Base-by-base conservation (phyloP, 1,140 invertebrate species). In the Drosophila ercepeae region DNA sequence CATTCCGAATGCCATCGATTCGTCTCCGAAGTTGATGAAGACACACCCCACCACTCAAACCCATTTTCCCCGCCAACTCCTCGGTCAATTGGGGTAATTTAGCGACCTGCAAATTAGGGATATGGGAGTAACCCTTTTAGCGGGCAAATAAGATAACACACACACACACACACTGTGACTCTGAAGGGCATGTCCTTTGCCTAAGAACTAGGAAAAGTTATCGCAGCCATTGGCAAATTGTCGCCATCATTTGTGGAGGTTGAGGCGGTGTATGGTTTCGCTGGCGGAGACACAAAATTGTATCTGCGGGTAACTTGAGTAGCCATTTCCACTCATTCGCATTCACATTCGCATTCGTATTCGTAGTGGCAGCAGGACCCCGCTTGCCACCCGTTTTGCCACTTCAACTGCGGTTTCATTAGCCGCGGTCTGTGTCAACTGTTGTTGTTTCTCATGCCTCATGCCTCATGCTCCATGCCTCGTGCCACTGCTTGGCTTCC, bases 391-490 rank as follows among this genome's bases (percentile, higher is more conserved):
- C 59, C 45, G 48, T 67, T 42, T 63, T 53, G 29, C 34, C 59
- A 60, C 53, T 81, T 68, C 82, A 88, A 86, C 82, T 86, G 81
- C 73, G 81, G 81, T 86, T 86, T 86, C 81, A 86, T 86, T 88
- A 86, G 81, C 73, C 77, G 68, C 77, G 82, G 72, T 86, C 82
- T 84, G 45, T 57, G 70, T 75, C 71, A 74, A 74, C 58, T 74
- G 67, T 76, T 81, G 72, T 76, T 81, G 59, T 70, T 78, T 45
- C 58, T 18, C 39, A 42, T 42, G 39, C 16, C 39, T 32, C 39
- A 42, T 53, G 76, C 41, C 60, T 23, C 52, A 32, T 32, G 60
- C 55, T 64, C 55, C 55, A 54, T 59, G 25, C 34, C 44, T 18
- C 72, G 34, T 34, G 14, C 42, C 25, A 27, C 58, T 59, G 72